These are phyloP conservation scores for Fulmarus glacialis DNA, from an alignment of 2,113 vertebrate species.

Conservation along the genomic window DNA sequence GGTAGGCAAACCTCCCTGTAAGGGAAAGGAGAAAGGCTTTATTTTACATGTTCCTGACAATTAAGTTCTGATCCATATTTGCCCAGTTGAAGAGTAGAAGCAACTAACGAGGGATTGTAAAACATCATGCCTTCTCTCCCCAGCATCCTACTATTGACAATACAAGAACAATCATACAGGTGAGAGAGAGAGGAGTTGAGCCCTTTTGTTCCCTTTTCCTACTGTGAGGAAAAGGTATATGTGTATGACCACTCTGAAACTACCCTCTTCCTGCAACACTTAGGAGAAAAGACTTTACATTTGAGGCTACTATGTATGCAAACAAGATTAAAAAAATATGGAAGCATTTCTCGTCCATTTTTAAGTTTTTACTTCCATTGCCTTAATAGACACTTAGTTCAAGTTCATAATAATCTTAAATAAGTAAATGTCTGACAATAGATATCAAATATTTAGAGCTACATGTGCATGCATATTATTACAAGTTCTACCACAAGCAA, in stretches of 20 bases:
- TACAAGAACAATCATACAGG: not conserved
- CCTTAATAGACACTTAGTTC: not conserved
- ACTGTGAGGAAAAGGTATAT: not conserved
- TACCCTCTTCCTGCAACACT: not conserved
- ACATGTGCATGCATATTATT: not conserved
- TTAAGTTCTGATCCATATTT: not conserved
- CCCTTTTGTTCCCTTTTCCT: not conserved
- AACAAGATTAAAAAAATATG: not conserved
- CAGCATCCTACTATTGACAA: not conserved
- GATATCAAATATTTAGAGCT: not conserved
- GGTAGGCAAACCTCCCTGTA: not conserved
- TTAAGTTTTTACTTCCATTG: not conserved
- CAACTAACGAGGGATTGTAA: not conserved
- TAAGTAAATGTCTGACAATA: not conserved
- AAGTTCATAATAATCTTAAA: not conserved
- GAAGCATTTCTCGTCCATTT: not conserved
- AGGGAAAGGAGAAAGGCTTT: not conserved
- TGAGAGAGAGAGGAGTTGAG: not conserved
- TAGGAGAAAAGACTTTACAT: not conserved
- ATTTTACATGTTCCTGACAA: not conserved
- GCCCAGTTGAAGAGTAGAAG: not conserved
- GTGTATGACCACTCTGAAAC: not conserved
- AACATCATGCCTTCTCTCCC: not conserved
- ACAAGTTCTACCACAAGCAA: not conserved
- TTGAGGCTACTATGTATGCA: not conserved